phyloP scores from a whole-genome alignment of 2,888 invertebrate genomes.

The Neria commutata region DNA sequence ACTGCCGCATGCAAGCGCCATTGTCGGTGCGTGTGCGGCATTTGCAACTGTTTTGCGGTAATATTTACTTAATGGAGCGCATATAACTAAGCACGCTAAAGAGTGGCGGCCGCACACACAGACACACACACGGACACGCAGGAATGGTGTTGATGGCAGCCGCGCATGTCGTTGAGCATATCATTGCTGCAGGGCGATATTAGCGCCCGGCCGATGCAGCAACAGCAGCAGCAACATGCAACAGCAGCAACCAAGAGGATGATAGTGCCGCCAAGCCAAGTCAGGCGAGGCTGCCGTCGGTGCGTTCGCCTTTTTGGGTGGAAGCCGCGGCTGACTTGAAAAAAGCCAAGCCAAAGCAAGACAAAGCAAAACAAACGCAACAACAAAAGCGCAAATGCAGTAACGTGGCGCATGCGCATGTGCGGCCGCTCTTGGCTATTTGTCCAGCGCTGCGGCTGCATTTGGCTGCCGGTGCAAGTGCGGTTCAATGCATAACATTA shows the following conservation, averaged over 20 bases:
- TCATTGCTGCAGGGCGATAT: constrained; percentile 33
- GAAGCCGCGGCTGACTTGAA: neutral
- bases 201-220: constrained; percentile 30
- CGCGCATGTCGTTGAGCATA: neutral
- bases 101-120: neutral
- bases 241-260: constrained; percentile 22
- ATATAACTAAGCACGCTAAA: neutral
- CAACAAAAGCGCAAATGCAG: neutral
- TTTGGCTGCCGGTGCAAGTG: neutral
- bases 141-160: neutral
- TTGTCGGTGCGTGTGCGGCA: neutral
- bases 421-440: constrained; percentile 13
- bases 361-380: neutral
- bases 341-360: neutral
- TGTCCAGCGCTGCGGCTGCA: neutral
- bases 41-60: neutral
- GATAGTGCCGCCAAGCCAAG: constrained; percentile 16
- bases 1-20: neutral
- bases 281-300: constrained; percentile 10
- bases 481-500: constrained; percentile 43
- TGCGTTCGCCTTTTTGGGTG: neutral
- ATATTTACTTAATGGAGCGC: neutral
- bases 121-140: too few relatives aligned
- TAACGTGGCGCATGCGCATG: neutral
- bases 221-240: constrained; percentile 24